Conservation (phyloP, 2,797 vertebrate species). For the Phoebastria nigripes region DNA sequence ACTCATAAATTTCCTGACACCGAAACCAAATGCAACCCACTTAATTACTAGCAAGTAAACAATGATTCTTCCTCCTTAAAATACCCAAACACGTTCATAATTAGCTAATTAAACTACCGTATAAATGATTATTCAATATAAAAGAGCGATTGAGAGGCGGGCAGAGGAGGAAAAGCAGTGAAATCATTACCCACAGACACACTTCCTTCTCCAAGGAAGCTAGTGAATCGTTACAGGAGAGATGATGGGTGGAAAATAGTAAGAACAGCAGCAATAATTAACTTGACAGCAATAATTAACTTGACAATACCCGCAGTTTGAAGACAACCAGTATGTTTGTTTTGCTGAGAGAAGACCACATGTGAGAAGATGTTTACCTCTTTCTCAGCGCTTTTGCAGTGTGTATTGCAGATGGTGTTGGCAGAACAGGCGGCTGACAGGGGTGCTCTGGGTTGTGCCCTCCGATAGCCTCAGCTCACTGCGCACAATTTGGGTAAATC, state of each 20-base stretch:
- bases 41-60: conserved; percentile 63
- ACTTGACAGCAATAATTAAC: conserved; percentile 4
- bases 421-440: background rate
- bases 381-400: background rate
- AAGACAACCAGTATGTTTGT: background rate
- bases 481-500: rapidly evolving
- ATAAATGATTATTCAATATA: conserved; percentile 56
- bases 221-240: background rate
- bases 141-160: background rate
- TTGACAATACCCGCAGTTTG: background rate
- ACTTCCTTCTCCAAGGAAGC: background rate
- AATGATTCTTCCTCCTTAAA: conserved; percentile 50
- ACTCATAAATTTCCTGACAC: conserved; percentile 37
- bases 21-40: conserved; percentile 47
- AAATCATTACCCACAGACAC: background rate
- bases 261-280: conserved; percentile 29
- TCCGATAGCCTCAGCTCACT: background rate
- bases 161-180: background rate
- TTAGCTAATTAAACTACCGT: conserved; percentile 62
- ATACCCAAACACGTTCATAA: conserved; percentile 41
- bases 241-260: conserved; percentile 11
- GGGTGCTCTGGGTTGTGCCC: background rate
- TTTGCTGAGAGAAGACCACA: background rate
- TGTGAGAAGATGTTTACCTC: background rate
- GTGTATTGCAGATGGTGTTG: background rate